Evolutionary conservation across 2,888 invertebrate genomes (phyloP), one percentile per base, ranked within the genome.

Genomic region (Lithosia quadra): DNA sequence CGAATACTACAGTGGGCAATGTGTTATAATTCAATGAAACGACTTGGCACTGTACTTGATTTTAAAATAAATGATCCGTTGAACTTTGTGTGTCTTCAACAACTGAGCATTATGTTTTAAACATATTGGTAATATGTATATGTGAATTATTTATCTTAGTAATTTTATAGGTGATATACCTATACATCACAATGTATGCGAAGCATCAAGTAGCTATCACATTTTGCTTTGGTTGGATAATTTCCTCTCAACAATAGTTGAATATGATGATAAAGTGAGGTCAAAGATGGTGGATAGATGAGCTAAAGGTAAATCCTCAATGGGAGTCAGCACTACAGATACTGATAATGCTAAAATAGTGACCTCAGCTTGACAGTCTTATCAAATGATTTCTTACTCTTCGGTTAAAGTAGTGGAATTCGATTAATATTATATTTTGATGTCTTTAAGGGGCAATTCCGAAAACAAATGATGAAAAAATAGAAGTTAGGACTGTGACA

Each of bases 11-110:
- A 67, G 77, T 18, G 72, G 33, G 60, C 64, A 69, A 80, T 79
- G 68, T 64, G 67, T 71, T 76, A 76, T 77, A 70, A 72, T 74
- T 78, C 76, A 83, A 82, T 80, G 76, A 76, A 79, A 73, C 65
- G 72, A 77, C 78, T 87, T 86, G 86, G 85, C 86, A 84, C 75
- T 77, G 70, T 21, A 59, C 43, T 57, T 18, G 63, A 55, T 66
- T 64, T 70, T 70, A 71, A 73, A 75, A 81, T 82, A 81, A 65
- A 66, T 53, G 49, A 59, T 68, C 59, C 67, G 55, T 39, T 69
- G 72, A 76, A 68, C 74, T 72, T 76, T 63, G 71, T 57, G 39
- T 70, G 66, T 43, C 63, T 77, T 70, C 64, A 67, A 73, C 69
- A 72, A 66, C n/a, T n/a, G 34, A 63, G 63, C 64, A 74, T 70